phyloP scores from a whole-genome alignment of 1,140 invertebrate genomes.

The Saccostrea echinata region DNA sequence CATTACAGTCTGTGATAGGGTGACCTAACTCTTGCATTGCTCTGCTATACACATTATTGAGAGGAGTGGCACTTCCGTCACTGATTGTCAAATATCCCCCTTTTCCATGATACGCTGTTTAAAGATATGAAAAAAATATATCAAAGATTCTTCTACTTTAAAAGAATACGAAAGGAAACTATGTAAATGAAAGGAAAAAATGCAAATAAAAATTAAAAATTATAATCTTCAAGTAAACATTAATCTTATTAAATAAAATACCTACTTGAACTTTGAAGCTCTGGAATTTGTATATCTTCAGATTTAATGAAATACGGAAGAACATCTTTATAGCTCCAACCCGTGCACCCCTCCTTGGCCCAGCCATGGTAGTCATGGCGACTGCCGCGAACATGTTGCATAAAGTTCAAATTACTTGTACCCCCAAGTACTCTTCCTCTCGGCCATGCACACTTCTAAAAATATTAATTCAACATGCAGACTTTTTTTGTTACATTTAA shows the following conservation, averaged over 20 bases:
- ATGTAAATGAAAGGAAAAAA: too few species aligned
- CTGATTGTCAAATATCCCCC: constrained; percentile 54
- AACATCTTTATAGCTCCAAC: constrained; percentile 93
- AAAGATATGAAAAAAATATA: too few species aligned
- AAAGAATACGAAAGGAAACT: too few species aligned
- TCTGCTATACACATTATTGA: constrained; percentile 41
- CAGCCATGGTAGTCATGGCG: constrained; percentile 94
- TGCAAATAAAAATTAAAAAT: too few species aligned
- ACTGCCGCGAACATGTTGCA: constrained; percentile 96
- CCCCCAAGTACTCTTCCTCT: constrained; percentile 84
- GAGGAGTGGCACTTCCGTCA: constrained; percentile 3
- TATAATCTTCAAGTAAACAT: too few species aligned
- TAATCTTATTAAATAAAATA: too few species aligned
- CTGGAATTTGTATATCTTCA: constrained; percentile 66
- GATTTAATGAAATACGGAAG: constrained; percentile 96
- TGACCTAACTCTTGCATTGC: constrained; percentile 58
- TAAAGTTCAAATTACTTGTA: constrained; percentile 95
- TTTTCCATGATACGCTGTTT: constrained; percentile 50
- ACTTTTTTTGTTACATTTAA: too few species aligned
- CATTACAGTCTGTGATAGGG: constrained; percentile 62
- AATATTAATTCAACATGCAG: too few species aligned
- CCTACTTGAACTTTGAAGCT: constrained; percentile 29
- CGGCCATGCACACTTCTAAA: constrained; percentile 61
- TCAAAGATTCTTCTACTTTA: too few species aligned
- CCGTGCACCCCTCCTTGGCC: constrained; percentile 92